Conservation (phyloP, 2,888 invertebrate species). For the Xylocampa areola region DNA sequence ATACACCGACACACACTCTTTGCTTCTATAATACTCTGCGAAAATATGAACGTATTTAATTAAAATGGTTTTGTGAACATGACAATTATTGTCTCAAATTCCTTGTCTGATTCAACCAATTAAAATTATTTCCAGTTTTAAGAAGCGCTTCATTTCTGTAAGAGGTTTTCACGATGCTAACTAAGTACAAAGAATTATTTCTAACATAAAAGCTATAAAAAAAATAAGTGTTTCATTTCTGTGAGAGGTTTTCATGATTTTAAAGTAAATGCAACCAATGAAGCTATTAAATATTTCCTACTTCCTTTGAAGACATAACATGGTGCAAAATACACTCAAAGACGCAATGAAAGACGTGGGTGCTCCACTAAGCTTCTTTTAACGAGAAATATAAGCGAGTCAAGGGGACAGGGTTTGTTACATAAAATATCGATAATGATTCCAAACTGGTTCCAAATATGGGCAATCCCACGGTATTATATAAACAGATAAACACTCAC, state of each 20-base stretch:
- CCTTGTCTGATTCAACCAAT: too few relatives aligned
- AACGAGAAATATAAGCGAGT: constrained; percentile 26
- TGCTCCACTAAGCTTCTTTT: constrained; percentile 25
- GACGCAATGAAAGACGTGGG: constrained; percentile 13
- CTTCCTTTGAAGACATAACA: constrained; percentile 3
- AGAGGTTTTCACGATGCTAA: too few relatives aligned
- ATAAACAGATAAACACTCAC: constrained; percentile 66
- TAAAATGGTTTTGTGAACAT: not conserved
- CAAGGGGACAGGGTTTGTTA: constrained; percentile 11
- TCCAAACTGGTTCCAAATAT: constrained; percentile 60
- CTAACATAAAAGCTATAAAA: not conserved
- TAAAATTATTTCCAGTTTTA: too few relatives aligned
- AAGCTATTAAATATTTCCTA: constrained; percentile 2
- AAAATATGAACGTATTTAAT: too few relatives aligned
- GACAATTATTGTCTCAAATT: not conserved
- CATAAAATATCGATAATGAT: constrained; percentile 49
- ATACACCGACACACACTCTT: too few relatives aligned
- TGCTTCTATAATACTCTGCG: too few relatives aligned
- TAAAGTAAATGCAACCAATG: not conserved
- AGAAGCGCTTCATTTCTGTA: too few relatives aligned
- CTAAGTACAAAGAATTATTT: too few relatives aligned
- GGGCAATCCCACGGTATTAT: constrained; percentile 61
- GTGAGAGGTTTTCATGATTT: not conserved
- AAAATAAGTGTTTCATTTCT: not conserved
- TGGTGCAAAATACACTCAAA: constrained; percentile 9